A percentile compares a stretch with the other conserved stretches of the same genome.
Conservation (phyloP, 2,113 vertebrate genomes). For the Trichechus manatus region DNA sequence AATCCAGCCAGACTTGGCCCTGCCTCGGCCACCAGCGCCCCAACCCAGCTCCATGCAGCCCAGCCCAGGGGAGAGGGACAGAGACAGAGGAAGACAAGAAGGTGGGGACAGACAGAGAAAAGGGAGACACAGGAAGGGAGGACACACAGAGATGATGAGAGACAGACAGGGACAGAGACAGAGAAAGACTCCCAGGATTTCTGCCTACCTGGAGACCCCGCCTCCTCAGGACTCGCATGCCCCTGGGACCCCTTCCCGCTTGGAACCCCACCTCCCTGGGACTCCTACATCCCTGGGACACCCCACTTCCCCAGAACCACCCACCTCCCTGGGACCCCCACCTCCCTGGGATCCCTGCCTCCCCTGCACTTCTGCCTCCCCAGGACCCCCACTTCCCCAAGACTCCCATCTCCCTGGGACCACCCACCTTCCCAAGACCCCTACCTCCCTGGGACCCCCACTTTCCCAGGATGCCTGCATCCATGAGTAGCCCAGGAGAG, state of each 20-base stretch:
- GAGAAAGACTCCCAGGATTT: neutral
- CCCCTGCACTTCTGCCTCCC: neutral
- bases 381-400: neutral
- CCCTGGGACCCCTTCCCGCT: no score
- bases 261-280: no score
- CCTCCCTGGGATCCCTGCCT: no score
- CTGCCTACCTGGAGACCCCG: neutral
- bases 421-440: neutral
- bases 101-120: neutral
- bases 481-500: no score
- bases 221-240: no score
- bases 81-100: neutral
- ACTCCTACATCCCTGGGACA: no score
- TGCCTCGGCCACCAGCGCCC: neutral
- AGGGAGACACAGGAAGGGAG: neutral
- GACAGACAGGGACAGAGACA: neutral
- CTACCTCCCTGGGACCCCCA: fast-evolving
- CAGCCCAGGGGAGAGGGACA: no score
- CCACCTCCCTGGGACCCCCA: neutral
- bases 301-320: no score
- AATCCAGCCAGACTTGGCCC: no score
- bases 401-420: no score
- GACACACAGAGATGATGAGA: no score
- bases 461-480: no score
- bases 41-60: neutral